Evolutionary conservation across 2,797 vertebrate species (phyloP), one percentile per base, ranked within the genome.

Genomic region (Ammospiza maritima): DNA sequence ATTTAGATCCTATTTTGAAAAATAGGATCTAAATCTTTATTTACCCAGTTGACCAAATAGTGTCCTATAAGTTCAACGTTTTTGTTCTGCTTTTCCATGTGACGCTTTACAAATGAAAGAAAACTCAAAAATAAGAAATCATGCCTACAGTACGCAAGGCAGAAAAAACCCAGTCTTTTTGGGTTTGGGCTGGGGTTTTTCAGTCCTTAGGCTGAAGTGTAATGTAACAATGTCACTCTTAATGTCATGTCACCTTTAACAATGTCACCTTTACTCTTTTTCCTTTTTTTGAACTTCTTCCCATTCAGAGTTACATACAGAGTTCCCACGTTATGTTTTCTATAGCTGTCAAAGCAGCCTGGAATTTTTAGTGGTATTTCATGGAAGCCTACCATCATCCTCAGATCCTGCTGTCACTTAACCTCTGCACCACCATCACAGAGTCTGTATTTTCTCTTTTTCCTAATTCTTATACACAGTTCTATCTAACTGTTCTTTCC

Each of bases 21-120:
- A 95, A 93, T 79, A 80, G 53, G 19, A 61, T 20, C n/a, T 88
- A 85, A 90, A 89, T 69, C 10, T 9, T 89, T 96, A 89, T 88
- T 88, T 92, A 84, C 38, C 15, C 29, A 89, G 38, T 38, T 93
- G 82, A 89, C 71, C 67, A 96, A 93, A 66, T 16, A 85, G 22
- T 80, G 19, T 69, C 19, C n/a, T 75, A 48, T 12, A 69, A 34
- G 5, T 90, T 93, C 44, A 82, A 69, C 70, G 47, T 5, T 14
- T 91, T 85, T 71, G 23, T 61, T 80, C 12, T 73, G 42, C 25
- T 74, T 88, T 88, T 89, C 53, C 64, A 80, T 89, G 32, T 75
- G 50, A 66, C 56, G 14, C 13, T 87, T 91, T 74, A 27, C 22
- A 88, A 92, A 75, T 29, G 8, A 93, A 88, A 87, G n/a, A 75